These are phyloP conservation scores for Drosophila vallismaia DNA, from an alignment of 2,888 invertebrate species.

Conservation along the genomic window DNA sequence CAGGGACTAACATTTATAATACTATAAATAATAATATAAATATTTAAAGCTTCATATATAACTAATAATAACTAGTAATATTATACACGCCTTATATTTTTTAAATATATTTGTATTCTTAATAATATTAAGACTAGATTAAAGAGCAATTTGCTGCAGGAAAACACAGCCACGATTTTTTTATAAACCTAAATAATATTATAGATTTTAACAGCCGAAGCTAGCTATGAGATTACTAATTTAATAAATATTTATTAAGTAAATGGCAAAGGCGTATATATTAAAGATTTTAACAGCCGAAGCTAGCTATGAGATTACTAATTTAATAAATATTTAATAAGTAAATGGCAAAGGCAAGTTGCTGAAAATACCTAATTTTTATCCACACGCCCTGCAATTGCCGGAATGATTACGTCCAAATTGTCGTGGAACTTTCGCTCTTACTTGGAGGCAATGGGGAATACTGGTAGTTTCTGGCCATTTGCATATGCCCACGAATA, in stretches of 20 bases:
- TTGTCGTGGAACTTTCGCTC: constrained; percentile 71
- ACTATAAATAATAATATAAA: no score
- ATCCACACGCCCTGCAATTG: constrained; percentile 14
- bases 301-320: neutral
- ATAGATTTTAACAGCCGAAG: no score
- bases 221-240: neutral
- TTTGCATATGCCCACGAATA: constrained; percentile 58
- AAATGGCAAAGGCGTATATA: neutral
- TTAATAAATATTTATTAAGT: neutral
- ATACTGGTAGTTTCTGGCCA: constrained; percentile 42
- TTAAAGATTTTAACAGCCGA: no score
- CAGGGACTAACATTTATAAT: no score
- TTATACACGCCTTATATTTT: no score
- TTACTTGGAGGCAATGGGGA: constrained; percentile 49
- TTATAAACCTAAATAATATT: no score
- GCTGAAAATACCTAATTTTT: constrained; percentile 1
- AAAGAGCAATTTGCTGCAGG: no score
- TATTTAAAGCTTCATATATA: no score
- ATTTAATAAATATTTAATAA: neutral
- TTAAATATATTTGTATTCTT: no score
- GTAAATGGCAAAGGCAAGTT: neutral
- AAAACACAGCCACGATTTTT: no score
- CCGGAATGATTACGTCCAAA: constrained; percentile 6
- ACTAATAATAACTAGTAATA: no score
- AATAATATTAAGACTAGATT: no score